Evolutionary conservation across 2,797 vertebrate species (phyloP).

Genomic region (Cottoperca gobio): DNA sequence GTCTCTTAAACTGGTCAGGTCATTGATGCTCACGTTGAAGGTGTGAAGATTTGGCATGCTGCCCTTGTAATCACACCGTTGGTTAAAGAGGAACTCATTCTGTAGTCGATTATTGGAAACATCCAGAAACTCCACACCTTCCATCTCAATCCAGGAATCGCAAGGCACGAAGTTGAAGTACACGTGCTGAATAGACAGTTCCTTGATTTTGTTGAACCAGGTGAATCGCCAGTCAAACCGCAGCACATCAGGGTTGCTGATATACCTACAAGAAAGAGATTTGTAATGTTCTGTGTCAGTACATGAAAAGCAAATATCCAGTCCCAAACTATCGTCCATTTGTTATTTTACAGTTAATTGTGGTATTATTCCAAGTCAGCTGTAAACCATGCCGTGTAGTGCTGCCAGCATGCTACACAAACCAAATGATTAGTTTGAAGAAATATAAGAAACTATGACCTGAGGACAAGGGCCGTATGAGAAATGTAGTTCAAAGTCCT

Average conservation of each 20-base stretch:
- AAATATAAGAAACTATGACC: too few relatives aligned
- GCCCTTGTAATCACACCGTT: slow-evolving; percentile 78
- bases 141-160: slow-evolving; percentile 87
- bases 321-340: not conserved
- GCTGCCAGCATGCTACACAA: not conserved
- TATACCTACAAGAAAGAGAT: slow-evolving; percentile 79
- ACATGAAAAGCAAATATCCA: not conserved
- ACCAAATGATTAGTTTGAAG: not conserved
- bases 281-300: not conserved
- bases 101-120: slow-evolving; percentile 84
- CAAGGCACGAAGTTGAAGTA: slow-evolving; percentile 90
- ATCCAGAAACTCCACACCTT: slow-evolving; percentile 74
- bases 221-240: slow-evolving; percentile 91
- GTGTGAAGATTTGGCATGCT: slow-evolving; percentile 76
- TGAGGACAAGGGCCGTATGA: not conserved
- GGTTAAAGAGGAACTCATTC: slow-evolving; percentile 81
- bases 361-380: not conserved
- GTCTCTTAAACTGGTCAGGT: slow-evolving; percentile 76
- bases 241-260: slow-evolving; percentile 90
- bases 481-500: not conserved
- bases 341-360: not conserved
- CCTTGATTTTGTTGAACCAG: slow-evolving; percentile 85
- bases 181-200: slow-evolving; percentile 83
- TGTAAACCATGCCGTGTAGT: not conserved
- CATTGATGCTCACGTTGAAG: slow-evolving; percentile 82